A percentile compares a stretch with the other conserved stretches of the same genome.
Evolutionary conservation across 2,113 vertebrate genomes (phyloP).

Genomic region (Protomyctophum bolini): DNA sequence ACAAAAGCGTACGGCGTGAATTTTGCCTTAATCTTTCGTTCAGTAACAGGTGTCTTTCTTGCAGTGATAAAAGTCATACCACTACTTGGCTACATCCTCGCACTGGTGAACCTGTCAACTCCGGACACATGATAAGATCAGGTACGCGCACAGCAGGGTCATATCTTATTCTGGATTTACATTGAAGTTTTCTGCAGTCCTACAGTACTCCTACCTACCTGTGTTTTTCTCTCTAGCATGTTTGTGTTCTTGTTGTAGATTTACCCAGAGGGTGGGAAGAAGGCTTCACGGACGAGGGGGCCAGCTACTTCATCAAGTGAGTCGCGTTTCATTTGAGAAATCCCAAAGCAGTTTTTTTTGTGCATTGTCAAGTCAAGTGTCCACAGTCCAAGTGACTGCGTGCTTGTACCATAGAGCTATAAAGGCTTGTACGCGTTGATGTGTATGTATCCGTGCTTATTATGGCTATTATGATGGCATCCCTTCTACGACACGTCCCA

Average conservation of each 20-base stretch:
- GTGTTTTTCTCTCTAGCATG: slow-evolving; percentile 3
- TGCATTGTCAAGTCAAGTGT: neutral
- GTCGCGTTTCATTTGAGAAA: slow-evolving; percentile 57
- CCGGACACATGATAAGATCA: slow-evolving; percentile 97
- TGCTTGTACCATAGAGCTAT: no score
- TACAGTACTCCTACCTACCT: neutral
- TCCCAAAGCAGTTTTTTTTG: neutral
- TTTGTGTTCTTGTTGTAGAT: slow-evolving; percentile 75
- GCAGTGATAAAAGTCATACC: slow-evolving; percentile 87
- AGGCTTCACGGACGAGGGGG: slow-evolving; percentile 95
- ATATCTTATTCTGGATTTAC: no score
- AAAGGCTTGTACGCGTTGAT: neutral
- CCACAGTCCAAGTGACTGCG: neutral
- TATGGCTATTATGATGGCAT: neutral
- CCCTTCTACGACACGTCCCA: no score
- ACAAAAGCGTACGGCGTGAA: neutral
- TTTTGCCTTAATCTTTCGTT: slow-evolving; percentile 32
- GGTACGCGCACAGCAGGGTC: slow-evolving; percentile 75
- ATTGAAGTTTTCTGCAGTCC: no score
- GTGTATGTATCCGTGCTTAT: neutral
- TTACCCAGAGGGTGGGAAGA: slow-evolving; percentile 97
- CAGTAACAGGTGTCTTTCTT: slow-evolving; percentile 83
- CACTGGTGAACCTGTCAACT: slow-evolving; percentile 94
- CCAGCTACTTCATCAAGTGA: slow-evolving; percentile 99
- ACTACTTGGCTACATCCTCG: slow-evolving; percentile 96